Evolutionary conservation across 1,140 invertebrate genomes (phyloP).

Genomic region (Platyscapa corneri): DNA sequence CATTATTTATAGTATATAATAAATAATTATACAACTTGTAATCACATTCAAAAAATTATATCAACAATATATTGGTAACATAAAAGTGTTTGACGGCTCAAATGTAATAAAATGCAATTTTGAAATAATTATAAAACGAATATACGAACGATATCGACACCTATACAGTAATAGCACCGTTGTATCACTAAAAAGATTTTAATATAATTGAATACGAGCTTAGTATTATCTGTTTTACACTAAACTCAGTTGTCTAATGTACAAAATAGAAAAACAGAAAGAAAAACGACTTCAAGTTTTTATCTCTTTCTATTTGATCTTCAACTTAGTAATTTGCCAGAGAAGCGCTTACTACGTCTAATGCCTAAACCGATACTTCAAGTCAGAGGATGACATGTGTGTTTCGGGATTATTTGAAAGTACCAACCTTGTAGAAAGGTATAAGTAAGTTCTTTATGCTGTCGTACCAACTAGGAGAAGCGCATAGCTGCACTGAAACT

Average conservation of each 20-base stretch:
- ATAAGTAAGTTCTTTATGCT: background rate
- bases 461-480: conserved; percentile 2
- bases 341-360: background rate
- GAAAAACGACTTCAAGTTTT: background rate
- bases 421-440: conserved; percentile 2
- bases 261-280: background rate
- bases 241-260: background rate
- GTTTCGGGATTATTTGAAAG: conserved; percentile 1
- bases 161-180: background rate
- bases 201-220: background rate
- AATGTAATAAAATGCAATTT: too few species aligned
- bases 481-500: background rate
- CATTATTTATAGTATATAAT: background rate
- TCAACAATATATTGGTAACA: background rate
- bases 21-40: background rate
- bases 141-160: too few species aligned
- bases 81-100: too few species aligned
- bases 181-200: background rate
- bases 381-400: conserved; percentile 1
- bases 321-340: background rate
- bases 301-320: background rate
- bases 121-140: too few species aligned
- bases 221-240: background rate
- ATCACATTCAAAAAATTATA: background rate
- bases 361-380: background rate